Base-by-base conservation (phyloP, 1,140 invertebrate species). In the Paraescarpia echinospica region DNA sequence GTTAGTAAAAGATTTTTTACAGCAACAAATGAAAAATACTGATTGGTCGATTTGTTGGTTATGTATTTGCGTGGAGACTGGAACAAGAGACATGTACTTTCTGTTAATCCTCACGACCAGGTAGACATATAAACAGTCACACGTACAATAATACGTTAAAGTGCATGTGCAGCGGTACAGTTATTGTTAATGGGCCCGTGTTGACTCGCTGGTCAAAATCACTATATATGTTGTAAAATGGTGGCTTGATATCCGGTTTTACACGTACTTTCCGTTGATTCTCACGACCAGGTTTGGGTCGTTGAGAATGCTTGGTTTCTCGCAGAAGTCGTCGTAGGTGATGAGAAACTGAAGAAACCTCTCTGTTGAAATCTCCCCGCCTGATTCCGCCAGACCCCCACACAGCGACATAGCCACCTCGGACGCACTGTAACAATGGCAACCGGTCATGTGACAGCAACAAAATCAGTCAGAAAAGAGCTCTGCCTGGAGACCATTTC, bases 281-380 rank as follows among this genome's bases (percentile, higher is more conserved):
- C 98, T 97, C 93, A 99, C 97, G 33, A 99, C 97, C 92, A 99
- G 97, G 95, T 98, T 98, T 34, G 98, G 98, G 96, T 98, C 98
- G 92, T 97, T 97, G 90, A 99, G 95, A 93, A 96, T 93, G 27
- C 97, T 97, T 77, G 98, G 98, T 96, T 98, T 98, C 93, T 97
- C 97, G 95, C 95, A 95, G 97, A 99, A 97, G 95, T 99, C 98
- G 93, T 98, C 98, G 95, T 97, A 99, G 35, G 97, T 97, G 18
- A 99, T 96, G 77, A 98, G 96, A 94, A 97, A 97, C 92, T 97
- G 97, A 93, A 97, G 97, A 95, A 99, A 99, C 89, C 97, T 97
- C 95, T 97, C 96, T 51, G 96, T 96, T 6, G 96, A 95, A 22
- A 97, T 97, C 27, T 91, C 59, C 22, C 94, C 94, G 6, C 95